Conservation (phyloP, 2,888 invertebrate species). For the Plebejus argus region DNA sequence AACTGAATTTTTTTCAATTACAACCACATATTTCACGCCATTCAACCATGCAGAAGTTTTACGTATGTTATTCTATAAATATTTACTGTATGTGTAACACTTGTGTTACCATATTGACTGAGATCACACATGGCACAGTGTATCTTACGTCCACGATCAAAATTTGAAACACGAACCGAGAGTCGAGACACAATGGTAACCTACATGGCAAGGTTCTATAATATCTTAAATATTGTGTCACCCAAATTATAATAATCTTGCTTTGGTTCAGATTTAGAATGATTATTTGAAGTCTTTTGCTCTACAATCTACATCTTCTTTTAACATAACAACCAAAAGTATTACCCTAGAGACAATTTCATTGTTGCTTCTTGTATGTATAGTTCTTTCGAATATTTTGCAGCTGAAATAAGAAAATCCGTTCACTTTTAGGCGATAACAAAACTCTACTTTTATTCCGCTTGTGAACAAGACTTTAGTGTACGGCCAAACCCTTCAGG, state of each 20-base stretch:
- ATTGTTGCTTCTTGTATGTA: too few species aligned
- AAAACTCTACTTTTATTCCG: too few species aligned
- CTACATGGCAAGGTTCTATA: background rate
- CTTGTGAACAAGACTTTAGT: too few species aligned
- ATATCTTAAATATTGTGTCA: background rate
- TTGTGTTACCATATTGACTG: background rate
- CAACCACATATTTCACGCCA: background rate
- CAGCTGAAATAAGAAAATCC: too few species aligned
- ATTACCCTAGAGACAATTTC: too few species aligned
- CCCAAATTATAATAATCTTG: background rate
- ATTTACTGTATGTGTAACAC: background rate
- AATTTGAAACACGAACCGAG: background rate
- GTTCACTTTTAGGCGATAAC: too few species aligned
- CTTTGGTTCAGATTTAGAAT: background rate
- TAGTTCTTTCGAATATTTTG: too few species aligned
- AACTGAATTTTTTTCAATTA: background rate
- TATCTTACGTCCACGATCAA: slow-evolving; percentile 17
- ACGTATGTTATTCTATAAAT: background rate
- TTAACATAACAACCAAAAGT: too few species aligned
- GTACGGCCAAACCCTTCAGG: too few species aligned
- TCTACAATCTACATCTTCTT: background rate
- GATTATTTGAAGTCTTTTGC: background rate
- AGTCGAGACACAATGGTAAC: slow-evolving; percentile 4
- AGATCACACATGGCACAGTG: background rate
- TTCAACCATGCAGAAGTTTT: background rate